Base-by-base conservation (phyloP, 2,888 invertebrate species). In the Seira sanloemensis region DNA sequence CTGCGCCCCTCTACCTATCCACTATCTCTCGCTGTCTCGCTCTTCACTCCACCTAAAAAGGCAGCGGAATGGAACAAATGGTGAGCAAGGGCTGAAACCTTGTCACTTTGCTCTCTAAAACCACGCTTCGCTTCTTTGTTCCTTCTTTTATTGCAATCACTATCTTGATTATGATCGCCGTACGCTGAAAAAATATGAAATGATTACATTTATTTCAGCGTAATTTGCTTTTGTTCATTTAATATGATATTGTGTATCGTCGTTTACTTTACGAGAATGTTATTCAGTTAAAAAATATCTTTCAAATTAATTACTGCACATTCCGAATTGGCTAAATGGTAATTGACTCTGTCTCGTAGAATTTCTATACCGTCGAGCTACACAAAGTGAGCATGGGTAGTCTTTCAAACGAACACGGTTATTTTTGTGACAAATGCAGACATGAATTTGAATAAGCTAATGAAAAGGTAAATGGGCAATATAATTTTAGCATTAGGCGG, bases 51-150 rank as follows among this genome's bases (percentile, higher is more conserved):
- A 68, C 77, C 77, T 78, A 77, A 26, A 77, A 73, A 76, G 46
- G 24, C 82, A 82, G 58, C 82, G 65, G 68, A 62, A 73, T 67
- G 77, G 77, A 77, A 83, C 82, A 72, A 73, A 72, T 23, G 62
- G 24, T 58, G 25, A 72, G 78, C 77, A 78, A 83, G 76, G 81
- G 83, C 73, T 83, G 54, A 83, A 83, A 83, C 83, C 83, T 83
- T 83, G 83, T 68, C 71, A 83, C 72, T 77, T 65, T 26, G 25
- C 26, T 67, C 66, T 66, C 77, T 54, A 62, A 62, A 78, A 66
- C 65, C 77, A 77, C 73, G 77, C 83, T 83, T 83, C 67, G 77
- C 66, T 77, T 83, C 46, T 67, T 27, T 65, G 18, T 78, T 50
- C 68, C 26, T 23, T 18, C 27, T 74, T 26, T 26, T 62, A 12